A percentile compares a stretch with the other conserved stretches of the same genome.
phyloP scores from a whole-genome alignment of 2,113 vertebrate genomes.

The Numida meleagris region DNA sequence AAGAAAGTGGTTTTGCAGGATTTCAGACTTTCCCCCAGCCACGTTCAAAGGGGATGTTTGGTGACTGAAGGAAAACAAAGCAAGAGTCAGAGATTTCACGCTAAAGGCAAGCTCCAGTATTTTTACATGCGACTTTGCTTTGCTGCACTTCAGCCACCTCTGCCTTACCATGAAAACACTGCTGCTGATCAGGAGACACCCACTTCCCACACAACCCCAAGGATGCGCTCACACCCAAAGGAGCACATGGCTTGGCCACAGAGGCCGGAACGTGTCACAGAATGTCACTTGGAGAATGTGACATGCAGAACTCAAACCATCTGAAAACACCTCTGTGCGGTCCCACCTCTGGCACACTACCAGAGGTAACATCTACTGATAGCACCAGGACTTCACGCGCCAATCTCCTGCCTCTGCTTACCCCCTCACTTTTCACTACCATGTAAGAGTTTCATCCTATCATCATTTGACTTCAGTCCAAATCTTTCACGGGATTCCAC shows the following conservation, averaged over 20 bases:
- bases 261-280: rapidly evolving
- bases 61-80: not conserved
- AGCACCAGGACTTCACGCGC: too few relatives aligned
- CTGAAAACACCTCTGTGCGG: not conserved
- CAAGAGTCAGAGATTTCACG: not conserved
- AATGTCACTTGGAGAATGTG: rapidly evolving
- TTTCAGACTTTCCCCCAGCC: not conserved
- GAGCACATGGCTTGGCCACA: not conserved
- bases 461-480: not conserved
- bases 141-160: not conserved
- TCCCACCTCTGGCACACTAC: not conserved
- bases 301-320: not conserved
- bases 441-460: not conserved
- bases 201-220: not conserved
- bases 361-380: too few relatives aligned
- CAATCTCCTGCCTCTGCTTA: not conserved
- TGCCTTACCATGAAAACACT: not conserved
- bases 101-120: not conserved
- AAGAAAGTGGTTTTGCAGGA: not conserved
- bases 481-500: not conserved
- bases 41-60: not conserved
- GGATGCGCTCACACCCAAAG: rapidly evolving
- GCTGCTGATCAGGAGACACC: not conserved
- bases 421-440: not conserved
- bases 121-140: not conserved